These are phyloP conservation scores for Girardinus metallicus DNA, from an alignment of 2,797 vertebrate genomes.

Conservation along the genomic window DNA sequence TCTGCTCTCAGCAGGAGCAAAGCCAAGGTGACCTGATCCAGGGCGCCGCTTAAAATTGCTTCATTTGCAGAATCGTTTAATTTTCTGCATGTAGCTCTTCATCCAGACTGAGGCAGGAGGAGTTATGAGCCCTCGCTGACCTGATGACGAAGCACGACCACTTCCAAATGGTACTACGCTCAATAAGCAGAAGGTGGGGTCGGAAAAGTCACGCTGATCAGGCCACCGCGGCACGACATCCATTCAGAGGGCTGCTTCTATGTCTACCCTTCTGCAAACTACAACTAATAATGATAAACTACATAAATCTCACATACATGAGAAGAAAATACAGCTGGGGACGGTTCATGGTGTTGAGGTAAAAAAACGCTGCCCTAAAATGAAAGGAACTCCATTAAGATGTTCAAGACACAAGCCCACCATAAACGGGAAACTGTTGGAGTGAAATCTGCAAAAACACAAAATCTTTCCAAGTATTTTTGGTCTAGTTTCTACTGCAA, in stretches of 20 bases:
- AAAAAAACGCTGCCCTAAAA: background rate
- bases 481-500: too few species aligned
- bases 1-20: constrained; percentile 46
- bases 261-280: background rate
- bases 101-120: constrained; percentile 52
- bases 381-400: background rate
- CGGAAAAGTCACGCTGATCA: constrained; percentile 60
- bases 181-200: constrained; percentile 75
- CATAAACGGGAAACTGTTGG: background rate
- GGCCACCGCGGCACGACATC: constrained; percentile 17
- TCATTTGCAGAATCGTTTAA: constrained; percentile 78
- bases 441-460: too few species aligned
- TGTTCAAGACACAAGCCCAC: background rate
- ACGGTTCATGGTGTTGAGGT: too few species aligned
- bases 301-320: too few species aligned
- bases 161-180: constrained; percentile 69
- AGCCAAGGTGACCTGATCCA: constrained; percentile 72
- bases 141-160: constrained; percentile 79
- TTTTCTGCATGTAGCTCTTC: constrained; percentile 62
- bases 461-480: too few species aligned
- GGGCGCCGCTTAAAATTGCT: constrained; percentile 72
- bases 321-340: too few species aligned
- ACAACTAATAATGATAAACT: too few species aligned
- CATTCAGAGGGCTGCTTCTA: background rate
- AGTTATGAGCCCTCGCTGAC: constrained; percentile 71